These are phyloP conservation scores for Gallinago nigripennis DNA, from an alignment of 2,797 vertebrate genomes.

Conservation along the genomic window DNA sequence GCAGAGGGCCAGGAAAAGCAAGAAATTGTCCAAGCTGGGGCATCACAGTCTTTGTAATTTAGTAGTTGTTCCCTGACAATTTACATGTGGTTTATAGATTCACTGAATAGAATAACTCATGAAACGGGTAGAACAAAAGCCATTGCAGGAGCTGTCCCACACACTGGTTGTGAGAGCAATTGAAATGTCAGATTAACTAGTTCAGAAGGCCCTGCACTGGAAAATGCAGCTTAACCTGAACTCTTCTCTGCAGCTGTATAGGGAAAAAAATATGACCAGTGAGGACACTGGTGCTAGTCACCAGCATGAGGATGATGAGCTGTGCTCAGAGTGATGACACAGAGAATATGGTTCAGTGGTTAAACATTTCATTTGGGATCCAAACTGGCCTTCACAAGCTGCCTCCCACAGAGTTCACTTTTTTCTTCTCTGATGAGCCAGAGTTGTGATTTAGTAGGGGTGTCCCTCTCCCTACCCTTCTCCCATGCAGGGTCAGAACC, in stretches of 20 bases:
- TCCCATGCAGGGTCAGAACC: background rate
- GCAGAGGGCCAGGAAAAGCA: background rate
- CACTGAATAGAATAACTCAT: background rate
- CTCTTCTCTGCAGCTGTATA: background rate
- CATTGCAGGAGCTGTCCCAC: background rate
- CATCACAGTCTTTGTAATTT: background rate
- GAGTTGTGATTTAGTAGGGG: background rate
- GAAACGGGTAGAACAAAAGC: background rate
- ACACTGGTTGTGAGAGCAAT: background rate
- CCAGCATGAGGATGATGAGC: background rate
- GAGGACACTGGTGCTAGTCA: background rate
- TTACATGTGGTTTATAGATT: background rate
- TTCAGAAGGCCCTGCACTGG: background rate
- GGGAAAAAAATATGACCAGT: background rate
- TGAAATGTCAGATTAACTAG: background rate
- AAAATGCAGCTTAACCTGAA: background rate
- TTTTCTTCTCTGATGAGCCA: background rate
- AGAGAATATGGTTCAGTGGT: background rate
- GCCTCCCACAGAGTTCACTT: background rate
- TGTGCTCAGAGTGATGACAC: background rate
- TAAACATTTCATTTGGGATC: background rate
- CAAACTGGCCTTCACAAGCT: background rate
- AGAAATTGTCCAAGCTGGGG: background rate
- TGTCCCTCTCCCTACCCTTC: background rate
- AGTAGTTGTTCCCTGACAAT: background rate